Percentiles rank a stretch among this genome's conserved stretches.
These are phyloP conservation scores for Holotrichia oblita DNA, from an alignment of 1,140 invertebrate genomes.

Conservation along the genomic window DNA sequence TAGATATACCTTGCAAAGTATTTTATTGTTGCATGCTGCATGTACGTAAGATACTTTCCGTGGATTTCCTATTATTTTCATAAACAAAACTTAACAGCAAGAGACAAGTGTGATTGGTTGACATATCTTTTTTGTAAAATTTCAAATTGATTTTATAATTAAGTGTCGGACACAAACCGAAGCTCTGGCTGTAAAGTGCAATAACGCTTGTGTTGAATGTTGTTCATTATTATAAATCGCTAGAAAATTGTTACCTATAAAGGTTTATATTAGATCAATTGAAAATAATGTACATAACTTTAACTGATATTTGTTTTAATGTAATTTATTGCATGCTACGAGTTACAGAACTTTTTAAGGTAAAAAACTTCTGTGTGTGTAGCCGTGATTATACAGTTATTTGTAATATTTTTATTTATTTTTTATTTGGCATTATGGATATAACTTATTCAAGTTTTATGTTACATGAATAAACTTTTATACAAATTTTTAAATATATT, in stretches of 20 bases:
- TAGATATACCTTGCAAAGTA: neutral
- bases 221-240: constrained; percentile 59
- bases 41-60: constrained; percentile 37
- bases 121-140: constrained; percentile 7
- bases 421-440: constrained; percentile 32
- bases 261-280: constrained; percentile 12
- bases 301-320: constrained; percentile 6
- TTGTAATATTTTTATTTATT: constrained; percentile 30
- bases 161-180: constrained; percentile 2
- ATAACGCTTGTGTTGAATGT: constrained; percentile 53
- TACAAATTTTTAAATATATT: constrained; percentile 38
- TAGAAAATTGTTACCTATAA: constrained; percentile 46
- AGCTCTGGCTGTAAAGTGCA: constrained; percentile 47
- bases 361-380: neutral
- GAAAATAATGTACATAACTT: constrained; percentile 41
- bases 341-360: neutral
- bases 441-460: constrained; percentile 41
- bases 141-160: constrained; percentile 14
- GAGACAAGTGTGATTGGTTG: constrained; percentile 24
- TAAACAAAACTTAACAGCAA: constrained; percentile 38
- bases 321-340: neutral
- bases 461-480: constrained; percentile 31
- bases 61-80: neutral
- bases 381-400: neutral
- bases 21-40: constrained; percentile 19